Conservation (phyloP, 35 echinoderm and acorn worm genomes). For the Strongylocentrotus purpuratus region DNA sequence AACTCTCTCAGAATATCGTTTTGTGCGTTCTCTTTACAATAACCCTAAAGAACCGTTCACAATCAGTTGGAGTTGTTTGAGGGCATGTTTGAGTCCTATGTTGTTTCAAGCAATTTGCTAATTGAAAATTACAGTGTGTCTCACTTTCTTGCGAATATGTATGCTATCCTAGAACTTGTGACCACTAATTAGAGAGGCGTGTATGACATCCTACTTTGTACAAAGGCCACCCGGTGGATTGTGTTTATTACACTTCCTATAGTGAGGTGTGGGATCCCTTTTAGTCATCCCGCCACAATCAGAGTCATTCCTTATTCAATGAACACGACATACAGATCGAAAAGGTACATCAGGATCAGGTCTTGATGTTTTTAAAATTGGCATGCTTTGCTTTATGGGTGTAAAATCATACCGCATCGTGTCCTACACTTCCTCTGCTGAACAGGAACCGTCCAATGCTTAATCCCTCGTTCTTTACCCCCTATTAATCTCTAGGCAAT, state of each 20-base stretch:
- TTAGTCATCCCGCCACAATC: neutral
- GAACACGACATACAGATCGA: too few species aligned
- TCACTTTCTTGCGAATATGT: too few species aligned
- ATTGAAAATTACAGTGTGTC: too few species aligned
- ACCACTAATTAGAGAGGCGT: too few species aligned
- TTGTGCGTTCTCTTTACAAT: too few species aligned
- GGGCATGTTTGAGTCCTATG: too few species aligned
- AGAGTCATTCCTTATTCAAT: neutral
- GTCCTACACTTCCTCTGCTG: neutral
- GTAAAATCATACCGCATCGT: neutral
- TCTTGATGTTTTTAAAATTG: neutral
- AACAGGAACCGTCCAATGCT: neutral
- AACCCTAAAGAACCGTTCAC: too few species aligned
- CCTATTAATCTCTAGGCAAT: neutral
- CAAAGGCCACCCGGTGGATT: neutral
- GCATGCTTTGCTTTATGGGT: neutral
- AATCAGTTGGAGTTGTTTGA: too few species aligned
- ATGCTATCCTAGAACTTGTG: too few species aligned
- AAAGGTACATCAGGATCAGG: neutral
- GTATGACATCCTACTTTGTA: neutral
- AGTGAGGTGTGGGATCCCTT: neutral
- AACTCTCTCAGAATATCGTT: too few species aligned
- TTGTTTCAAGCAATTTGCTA: too few species aligned
- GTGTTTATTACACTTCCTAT: neutral
- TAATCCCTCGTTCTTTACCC: neutral